Evolutionary conservation across 2,797 vertebrate genomes (phyloP), one percentile per base, ranked within the genome.

Genomic region (Gallinago stenura): DNA sequence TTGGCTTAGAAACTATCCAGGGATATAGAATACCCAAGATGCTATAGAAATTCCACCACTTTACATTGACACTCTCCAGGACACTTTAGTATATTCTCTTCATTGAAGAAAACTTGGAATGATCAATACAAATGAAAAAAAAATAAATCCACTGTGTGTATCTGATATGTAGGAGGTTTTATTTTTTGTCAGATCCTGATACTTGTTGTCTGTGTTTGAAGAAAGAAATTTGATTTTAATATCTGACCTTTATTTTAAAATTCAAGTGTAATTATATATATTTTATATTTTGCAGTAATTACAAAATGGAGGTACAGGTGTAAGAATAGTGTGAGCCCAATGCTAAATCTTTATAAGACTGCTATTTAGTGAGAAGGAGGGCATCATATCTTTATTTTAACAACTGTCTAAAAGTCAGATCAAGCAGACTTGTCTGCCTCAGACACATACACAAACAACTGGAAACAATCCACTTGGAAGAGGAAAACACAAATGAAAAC

Each of bases 71-170:
- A 58, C 0, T 66, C 2, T 33, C 8, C 45, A 33, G 9, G 6
- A 70, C 31, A 62, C 6, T 53, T 72, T 28, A 50, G 1, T 24
- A 41, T 22, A 6, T 69, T 20, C 15, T 37, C 1, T 56, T 76
- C 35, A 51, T 19, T 10, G 6, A 89, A 73, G 28, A 84, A 88
- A 77, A 41, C 2, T 15, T 48, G 13, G 6, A 72, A 85, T 21
- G 21, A 35, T 37, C 7, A 37, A 68, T 24, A 25, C 2, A 56
- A 69, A 60, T 24, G 5, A 64, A 69, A 62, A 68, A 61, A 33
- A 51, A 30, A 1, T 0, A 35, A 35, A 37, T 61, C 11, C 12
- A 15, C 6, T 9, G 9, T 2, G 0, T 33, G 37, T 39, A 18
- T 54, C 33, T 22, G 6, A 48, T 37, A 73, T 12, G 50, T 39